phyloP scores from a whole-genome alignment of 2,113 vertebrate species.

The Parus major region DNA sequence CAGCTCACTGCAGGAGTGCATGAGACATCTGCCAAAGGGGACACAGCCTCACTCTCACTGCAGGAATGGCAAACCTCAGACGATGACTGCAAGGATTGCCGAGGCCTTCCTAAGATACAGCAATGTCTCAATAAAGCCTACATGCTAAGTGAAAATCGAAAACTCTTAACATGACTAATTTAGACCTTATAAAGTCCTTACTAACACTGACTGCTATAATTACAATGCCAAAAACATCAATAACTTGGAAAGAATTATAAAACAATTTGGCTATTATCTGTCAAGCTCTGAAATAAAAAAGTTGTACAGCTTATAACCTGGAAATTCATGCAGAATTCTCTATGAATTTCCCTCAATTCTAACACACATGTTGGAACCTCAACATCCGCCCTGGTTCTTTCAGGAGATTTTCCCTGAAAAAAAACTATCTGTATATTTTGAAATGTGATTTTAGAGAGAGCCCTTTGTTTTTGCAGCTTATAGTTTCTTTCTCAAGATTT shows the following conservation, averaged over 20 bases:
- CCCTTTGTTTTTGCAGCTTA: not conserved
- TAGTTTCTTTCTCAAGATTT: not conserved
- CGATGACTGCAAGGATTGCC: not conserved
- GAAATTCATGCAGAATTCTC: not conserved
- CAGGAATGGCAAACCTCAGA: not conserved
- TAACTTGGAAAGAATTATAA: not conserved
- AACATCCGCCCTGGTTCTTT: not conserved
- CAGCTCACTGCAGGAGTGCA: not conserved
- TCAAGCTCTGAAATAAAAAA: not conserved
- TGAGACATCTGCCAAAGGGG: not conserved
- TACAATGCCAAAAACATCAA: constrained; percentile 14
- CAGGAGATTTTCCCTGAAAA: not conserved
- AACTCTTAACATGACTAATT: not conserved
- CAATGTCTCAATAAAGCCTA: not conserved
- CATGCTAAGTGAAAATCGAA: not conserved
- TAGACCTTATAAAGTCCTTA: not conserved
- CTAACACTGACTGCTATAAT: not conserved
- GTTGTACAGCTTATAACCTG: not conserved
- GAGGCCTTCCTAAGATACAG: not conserved
- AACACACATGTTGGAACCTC: not conserved
- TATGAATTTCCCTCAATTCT: not conserved
- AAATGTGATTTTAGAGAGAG: not conserved
- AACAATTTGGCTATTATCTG: not conserved
- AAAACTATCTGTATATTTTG: not conserved
- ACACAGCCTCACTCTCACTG: not conserved